Percentiles rank a stretch among this genome's conserved stretches.
Conservation (phyloP, 2,888 invertebrate genomes). For the Parnassius orleans region DNA sequence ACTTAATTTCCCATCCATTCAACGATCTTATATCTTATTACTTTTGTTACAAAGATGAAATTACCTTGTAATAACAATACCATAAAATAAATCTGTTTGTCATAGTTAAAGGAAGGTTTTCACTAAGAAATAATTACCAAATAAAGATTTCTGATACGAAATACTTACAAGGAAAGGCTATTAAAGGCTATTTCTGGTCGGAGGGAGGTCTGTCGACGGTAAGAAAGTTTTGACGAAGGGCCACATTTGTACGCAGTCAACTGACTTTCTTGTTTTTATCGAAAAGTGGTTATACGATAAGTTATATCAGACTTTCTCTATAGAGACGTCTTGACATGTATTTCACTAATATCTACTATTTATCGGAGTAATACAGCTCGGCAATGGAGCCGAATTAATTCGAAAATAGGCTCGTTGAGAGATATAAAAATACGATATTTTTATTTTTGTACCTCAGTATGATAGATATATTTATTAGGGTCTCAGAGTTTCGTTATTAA, state of each 20-base stretch:
- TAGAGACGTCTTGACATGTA: conserved; percentile 12
- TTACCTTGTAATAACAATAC: conserved; percentile 27
- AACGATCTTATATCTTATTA: conserved; percentile 8
- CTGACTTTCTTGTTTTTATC: conserved; percentile 25
- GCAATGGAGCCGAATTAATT: neutral
- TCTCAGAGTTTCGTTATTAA: too few relatives aligned
- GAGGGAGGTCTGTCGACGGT: conserved; percentile 3
- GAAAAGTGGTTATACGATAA: conserved; percentile 8
- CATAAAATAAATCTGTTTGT: conserved; percentile 49
- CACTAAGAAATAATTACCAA: conserved; percentile 47
- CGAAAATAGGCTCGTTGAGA: neutral
- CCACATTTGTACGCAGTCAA: conserved; percentile 13
- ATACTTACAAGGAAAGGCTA: conserved; percentile 41
- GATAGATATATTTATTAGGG: too few relatives aligned
- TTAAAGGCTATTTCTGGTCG: conserved; percentile 33
- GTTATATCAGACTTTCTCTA: conserved; percentile 5
- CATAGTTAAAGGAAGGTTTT: conserved; percentile 40
- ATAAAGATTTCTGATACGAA: conserved; percentile 48
- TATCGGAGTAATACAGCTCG: conserved; percentile 8
- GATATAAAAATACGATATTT: too few relatives aligned
- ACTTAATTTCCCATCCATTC: conserved; percentile 13
- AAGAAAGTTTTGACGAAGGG: conserved; percentile 2
- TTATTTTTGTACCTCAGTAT: too few relatives aligned
- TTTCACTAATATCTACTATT: conserved; percentile 22
- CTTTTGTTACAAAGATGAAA: conserved; percentile 6